Percentiles rank a stretch among this genome's conserved stretches.
Evolutionary conservation across 2,888 invertebrate genomes (phyloP).

Genomic region (Lycocerus yunnanus): DNA sequence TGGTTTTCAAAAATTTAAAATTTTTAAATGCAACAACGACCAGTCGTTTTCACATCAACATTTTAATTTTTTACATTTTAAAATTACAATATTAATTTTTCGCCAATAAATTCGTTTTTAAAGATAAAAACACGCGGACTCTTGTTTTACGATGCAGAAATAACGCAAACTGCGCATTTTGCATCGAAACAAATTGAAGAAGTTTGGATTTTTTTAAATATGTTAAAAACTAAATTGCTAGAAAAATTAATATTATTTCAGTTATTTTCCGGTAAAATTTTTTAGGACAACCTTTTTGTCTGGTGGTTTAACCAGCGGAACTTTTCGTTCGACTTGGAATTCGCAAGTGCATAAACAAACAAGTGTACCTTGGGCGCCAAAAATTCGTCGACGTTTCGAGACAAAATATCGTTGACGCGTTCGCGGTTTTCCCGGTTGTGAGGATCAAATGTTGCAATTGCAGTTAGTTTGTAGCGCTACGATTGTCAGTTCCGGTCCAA

Average conservation of each 20-base stretch:
- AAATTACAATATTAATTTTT: not conserved
- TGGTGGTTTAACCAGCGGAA: not conserved
- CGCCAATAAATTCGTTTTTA: not conserved
- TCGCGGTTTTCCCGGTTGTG: not conserved
- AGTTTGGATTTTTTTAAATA: not conserved
- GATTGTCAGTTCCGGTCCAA: not conserved
- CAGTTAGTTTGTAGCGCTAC: not conserved
- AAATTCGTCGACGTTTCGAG: not conserved
- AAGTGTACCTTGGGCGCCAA: not conserved
- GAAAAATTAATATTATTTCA: not conserved
- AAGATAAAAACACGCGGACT: not conserved
- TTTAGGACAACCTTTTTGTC: not conserved
- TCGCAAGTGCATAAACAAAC: not conserved
- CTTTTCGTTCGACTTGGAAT: not conserved
- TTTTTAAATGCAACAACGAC: not conserved
- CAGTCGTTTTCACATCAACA: not conserved
- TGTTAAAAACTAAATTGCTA: not conserved
- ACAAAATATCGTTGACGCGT: not conserved
- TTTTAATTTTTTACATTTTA: not conserved
- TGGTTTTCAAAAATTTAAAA: not conserved
- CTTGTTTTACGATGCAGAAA: not conserved
- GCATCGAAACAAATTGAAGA: not conserved
- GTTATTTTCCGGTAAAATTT: not conserved
- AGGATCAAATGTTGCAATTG: not conserved
- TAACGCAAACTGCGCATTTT: not conserved